These are phyloP conservation scores for Drusus annulatus DNA, from an alignment of 1,140 invertebrate species.

Conservation along the genomic window DNA sequence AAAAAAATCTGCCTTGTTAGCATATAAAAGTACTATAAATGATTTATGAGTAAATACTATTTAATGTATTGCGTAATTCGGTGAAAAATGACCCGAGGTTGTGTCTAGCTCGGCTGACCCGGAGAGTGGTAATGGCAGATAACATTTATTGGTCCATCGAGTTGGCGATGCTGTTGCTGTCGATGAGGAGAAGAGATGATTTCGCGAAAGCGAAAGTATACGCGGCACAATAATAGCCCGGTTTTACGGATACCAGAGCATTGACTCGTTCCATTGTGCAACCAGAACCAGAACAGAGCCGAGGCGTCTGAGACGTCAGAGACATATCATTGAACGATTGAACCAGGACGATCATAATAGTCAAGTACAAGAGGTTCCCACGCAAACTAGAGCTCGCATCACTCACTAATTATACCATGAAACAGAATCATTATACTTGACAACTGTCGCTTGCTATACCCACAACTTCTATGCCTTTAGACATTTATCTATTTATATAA, in stretches of 20 bases:
- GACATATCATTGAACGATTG: background rate
- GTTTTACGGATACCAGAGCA: conserved; percentile 22
- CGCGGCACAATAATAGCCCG: conserved; percentile 15
- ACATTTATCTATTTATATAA: no score
- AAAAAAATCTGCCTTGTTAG: no score
- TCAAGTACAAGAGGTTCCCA: conserved; percentile 42
- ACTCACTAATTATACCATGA: conserved; percentile 6
- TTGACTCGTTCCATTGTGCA: conserved; percentile 37
- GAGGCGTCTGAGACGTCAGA: background rate
- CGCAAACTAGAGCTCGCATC: conserved; percentile 13
- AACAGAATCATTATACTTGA: conserved; percentile 15
- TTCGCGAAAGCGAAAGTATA: conserved; percentile 23
- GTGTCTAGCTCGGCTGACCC: no score
- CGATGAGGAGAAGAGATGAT: background rate
- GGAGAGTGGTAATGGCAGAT: no score
- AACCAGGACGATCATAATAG: conserved; percentile 34
- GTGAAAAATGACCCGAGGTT: no score
- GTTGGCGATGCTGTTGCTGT: no score
- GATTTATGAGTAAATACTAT: no score
- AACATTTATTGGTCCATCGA: no score
- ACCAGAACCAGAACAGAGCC: background rate
- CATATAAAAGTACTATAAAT: no score
- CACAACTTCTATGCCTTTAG: no score
- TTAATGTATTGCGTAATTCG: no score
- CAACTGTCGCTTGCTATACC: conserved; percentile 1